Evolutionary conservation across 2,888 invertebrate species (phyloP), one percentile per base, ranked within the genome.

Genomic region (Pollenia angustigena): DNA sequence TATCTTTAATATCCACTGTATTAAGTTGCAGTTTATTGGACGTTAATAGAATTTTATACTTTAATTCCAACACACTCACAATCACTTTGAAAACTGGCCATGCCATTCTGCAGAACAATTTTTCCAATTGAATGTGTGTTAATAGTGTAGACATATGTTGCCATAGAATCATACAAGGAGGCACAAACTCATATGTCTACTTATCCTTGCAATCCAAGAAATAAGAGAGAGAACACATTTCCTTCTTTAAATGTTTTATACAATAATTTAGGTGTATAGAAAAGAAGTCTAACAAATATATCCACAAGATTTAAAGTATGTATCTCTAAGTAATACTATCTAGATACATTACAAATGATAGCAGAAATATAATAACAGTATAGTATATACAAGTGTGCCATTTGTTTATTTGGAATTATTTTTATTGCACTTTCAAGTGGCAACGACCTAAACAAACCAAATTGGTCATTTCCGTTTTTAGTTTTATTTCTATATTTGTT

Each of bases 381-480:
- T 32, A 32, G 32, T 32, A 2, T 23, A 23, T 0, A 6, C 32
- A 32, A 32, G 32, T 6, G 32, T 32, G 32, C 6, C 32, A 32
- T 32, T 32, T 32, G 32, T 32, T 32, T 32, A 32, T 32, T 32
- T 32, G 32, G 54, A 80, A 48, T 79, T 76, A 75, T 71, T 83
- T 76, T 76, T 80, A 80, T 86, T 84, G 76, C 81, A 87, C 76
- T 87, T 81, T 74, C 76, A 81, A 84, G 81, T 87, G 62, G 80
- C 86, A 87, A 87, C 86, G 83, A 87, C 86, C 86, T 84, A 81
- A 81, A 87, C 87, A 91, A 88, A 90, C 89, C 87, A 91, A 91
- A 91, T 91, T 91, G 91, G 90, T 91, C 90, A 91, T 91, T 91
- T 91, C 91, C 91, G 91, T 90, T 91, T 87, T 32, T 32, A 32